Evolutionary conservation across 2,888 invertebrate genomes (phyloP), one percentile per base, ranked within the genome.

Genomic region (Litoditis marina): DNA sequence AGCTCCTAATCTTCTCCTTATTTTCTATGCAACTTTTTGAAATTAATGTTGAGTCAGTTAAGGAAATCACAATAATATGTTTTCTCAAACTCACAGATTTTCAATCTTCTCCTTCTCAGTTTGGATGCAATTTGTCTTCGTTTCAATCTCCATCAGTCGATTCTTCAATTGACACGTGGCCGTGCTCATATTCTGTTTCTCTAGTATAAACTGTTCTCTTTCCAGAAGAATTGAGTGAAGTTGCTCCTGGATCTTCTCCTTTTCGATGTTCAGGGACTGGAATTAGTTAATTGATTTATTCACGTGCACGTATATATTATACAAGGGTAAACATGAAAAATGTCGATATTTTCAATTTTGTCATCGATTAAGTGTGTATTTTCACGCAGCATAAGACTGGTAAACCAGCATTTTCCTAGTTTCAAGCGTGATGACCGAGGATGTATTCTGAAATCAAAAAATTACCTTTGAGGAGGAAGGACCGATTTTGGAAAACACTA

Each of bases 91-190:
- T 60, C 55, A 84, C 83, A 82, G 78, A 59, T 77, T 73, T 66
- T 84, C 84, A 36, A 84, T 83, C 44, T 79, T 77, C n/a, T 82
- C 76, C 68, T 84, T 85, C 61, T 85, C 85, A 0, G 80, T 76
- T 46, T 82, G 69, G 28, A 85, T 71, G 28, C 73, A 67, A 50
- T 81, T 76, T 46, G 84, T 84, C 56, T 84, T 81, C 6, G 80
- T 75, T 66, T 85, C 85, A 54, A 85, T 85, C 44, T 82, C 74
- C 72, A 81, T 71, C 46, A 82, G 65, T 7, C 76, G 66, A 58
- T 75, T 77, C 53, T 78, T 76, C 53, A 85, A 70, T 46, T 81
- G 80, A 46, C 82, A 81, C 25, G 84, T 82, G 5, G 83, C 80
- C 30, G 81, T 76, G 0, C 83, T 82, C 60, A 84, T 66, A 53